Evolutionary conservation across 2,797 vertebrate species (phyloP).

Genomic region (Anguilla obscura): DNA sequence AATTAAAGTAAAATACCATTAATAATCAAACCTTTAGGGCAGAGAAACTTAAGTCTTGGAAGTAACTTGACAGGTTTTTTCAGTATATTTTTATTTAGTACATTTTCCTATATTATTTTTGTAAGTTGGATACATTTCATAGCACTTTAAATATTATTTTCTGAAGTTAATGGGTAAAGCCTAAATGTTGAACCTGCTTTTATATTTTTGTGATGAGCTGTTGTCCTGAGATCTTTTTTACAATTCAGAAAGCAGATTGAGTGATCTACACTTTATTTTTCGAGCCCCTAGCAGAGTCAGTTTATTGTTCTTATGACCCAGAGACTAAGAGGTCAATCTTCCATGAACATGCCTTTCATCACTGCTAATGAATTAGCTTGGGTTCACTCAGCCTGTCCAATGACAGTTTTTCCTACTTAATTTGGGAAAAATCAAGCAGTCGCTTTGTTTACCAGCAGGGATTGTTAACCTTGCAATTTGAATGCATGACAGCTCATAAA

Average conservation of each 20-base stretch:
- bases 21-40: neutral
- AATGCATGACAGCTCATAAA: neutral
- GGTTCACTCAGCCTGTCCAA: neutral
- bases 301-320: slow-evolving; percentile 1
- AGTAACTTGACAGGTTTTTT: neutral
- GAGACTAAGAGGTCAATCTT: neutral
- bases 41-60: neutral
- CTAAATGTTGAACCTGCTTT: neutral
- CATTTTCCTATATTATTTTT: neutral
- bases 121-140: neutral
- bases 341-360: slow-evolving; percentile 14
- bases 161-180: neutral
- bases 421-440: neutral
- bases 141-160: neutral
- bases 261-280: neutral
- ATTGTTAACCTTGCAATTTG: neutral
- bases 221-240: neutral
- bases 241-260: neutral
- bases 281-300: neutral
- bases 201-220: neutral
- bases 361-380: slow-evolving; percentile 6
- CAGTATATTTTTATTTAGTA: neutral
- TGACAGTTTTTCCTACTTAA: neutral
- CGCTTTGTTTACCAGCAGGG: neutral
- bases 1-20: neutral